These are phyloP conservation scores for Cephus runcator DNA, from an alignment of 2,888 invertebrate genomes.

Conservation along the genomic window DNA sequence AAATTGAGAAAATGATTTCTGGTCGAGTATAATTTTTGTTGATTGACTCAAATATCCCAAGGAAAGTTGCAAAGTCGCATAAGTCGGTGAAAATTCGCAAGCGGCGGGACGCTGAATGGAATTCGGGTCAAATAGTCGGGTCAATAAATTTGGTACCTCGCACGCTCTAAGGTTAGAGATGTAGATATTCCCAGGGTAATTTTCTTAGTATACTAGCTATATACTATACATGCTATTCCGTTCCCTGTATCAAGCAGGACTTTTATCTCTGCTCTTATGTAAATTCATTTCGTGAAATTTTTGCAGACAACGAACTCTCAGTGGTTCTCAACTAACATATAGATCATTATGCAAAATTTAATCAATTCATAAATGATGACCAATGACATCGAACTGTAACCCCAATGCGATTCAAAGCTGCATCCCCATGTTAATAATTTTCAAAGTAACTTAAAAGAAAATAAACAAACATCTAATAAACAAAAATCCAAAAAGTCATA, in stretches of 20 bases:
- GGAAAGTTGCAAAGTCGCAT: background rate
- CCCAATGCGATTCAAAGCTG: too few relatives aligned
- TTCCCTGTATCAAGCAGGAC: background rate
- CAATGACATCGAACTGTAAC: background rate
- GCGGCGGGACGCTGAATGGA: constrained; percentile 27
- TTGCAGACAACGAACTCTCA: background rate
- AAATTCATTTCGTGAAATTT: background rate
- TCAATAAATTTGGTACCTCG: constrained; percentile 29
- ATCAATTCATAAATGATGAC: background rate
- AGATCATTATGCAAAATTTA: background rate
- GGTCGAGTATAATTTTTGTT: background rate
- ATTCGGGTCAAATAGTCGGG: constrained; percentile 40
- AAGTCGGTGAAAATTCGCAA: background rate
- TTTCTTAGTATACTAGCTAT: background rate
- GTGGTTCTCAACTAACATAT: background rate
- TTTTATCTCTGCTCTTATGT: background rate
- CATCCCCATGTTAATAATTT: too few relatives aligned
- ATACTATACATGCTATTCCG: background rate
- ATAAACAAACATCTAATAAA: too few relatives aligned
- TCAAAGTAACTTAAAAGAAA: too few relatives aligned
- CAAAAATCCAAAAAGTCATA: too few relatives aligned
- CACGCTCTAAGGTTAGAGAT: background rate
- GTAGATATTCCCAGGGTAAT: background rate
- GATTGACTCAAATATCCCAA: background rate
- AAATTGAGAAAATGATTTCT: background rate